These are phyloP conservation scores for Cheilosia vernalis DNA, from an alignment of 2,888 invertebrate genomes.

Conservation along the genomic window DNA sequence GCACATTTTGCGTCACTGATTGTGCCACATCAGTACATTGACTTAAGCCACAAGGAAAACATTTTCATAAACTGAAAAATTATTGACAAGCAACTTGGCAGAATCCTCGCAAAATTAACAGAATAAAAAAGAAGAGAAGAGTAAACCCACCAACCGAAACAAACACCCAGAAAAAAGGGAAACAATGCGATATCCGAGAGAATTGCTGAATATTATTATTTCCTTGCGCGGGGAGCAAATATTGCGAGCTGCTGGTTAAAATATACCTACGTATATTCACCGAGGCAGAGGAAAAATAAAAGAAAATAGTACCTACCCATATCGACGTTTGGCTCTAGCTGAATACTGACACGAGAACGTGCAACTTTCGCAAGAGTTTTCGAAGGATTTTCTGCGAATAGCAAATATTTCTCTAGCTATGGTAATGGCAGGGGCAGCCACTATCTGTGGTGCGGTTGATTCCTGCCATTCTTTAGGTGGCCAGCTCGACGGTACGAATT, in stretches of 20 bases:
- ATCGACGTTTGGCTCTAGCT: not conserved
- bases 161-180: constrained; percentile 11
- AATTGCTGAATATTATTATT: constrained; percentile 63
- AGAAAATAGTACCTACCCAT: not conserved
- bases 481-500: not conserved
- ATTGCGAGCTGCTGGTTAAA: constrained; percentile 19
- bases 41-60: constrained; percentile 57
- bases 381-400: constrained; percentile 33
- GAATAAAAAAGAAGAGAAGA: constrained; percentile 30
- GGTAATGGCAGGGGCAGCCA: not conserved
- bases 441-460: constrained; percentile 7
- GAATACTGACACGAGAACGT: not conserved
- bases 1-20: not conserved
- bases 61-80: constrained; percentile 72
- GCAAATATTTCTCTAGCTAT: constrained; percentile 1
- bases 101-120: constrained; percentile 49
- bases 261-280: constrained; percentile 9
- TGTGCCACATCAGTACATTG: constrained; percentile 56
- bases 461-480: constrained; percentile 15
- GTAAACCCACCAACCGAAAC: not conserved
- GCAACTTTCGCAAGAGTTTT: constrained; percentile 23
- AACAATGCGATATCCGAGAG: constrained; percentile 51
- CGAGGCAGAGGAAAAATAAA: constrained; percentile 18
- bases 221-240: constrained; percentile 26
- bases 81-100: constrained; percentile 68